phyloP scores from a whole-genome alignment of 2,113 vertebrate genomes.

The Neopipo cinnamomea region DNA sequence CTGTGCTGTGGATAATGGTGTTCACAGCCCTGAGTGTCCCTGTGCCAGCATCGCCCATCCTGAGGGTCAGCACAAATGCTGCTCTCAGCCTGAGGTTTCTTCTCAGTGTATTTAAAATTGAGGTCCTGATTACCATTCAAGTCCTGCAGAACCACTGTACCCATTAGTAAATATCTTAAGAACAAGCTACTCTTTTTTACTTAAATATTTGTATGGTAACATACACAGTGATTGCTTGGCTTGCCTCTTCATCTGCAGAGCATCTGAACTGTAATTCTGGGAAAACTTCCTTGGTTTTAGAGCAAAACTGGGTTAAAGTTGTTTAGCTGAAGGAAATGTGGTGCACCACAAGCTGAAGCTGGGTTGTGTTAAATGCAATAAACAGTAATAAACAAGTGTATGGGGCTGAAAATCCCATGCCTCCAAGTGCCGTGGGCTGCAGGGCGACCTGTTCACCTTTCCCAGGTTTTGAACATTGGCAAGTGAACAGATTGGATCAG shows the following conservation, averaged over 20 bases:
- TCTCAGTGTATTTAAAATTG: not conserved
- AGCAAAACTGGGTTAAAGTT: not conserved
- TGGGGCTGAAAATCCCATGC: constrained; percentile 2
- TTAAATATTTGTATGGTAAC: not conserved
- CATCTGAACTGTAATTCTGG: not conserved
- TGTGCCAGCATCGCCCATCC: rapidly evolving
- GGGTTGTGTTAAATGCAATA: constrained; percentile 11
- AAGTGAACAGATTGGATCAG: constrained; percentile 68
- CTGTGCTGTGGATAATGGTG: rapidly evolving
- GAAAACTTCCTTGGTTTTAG: not conserved
- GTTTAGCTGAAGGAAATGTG: not conserved
- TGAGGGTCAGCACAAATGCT: not conserved
- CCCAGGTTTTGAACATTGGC: constrained; percentile 56
- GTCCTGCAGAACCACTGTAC: not conserved
- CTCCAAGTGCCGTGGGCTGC: not conserved
- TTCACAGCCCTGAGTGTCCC: not conserved
- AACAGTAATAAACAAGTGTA: constrained; percentile 55
- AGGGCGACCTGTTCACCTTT: constrained; percentile 51
- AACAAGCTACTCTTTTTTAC: not conserved
- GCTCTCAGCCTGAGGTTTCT: not conserved
- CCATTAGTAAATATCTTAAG: not conserved
- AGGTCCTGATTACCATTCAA: not conserved
- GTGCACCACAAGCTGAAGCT: not conserved
- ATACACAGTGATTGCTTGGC: not conserved
- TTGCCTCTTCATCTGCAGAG: not conserved